Evolutionary conservation across 2,113 vertebrate genomes (phyloP), one percentile per base, ranked within the genome.

Genomic region (western clawed frog (Xenopus tropicalis)): DNA sequence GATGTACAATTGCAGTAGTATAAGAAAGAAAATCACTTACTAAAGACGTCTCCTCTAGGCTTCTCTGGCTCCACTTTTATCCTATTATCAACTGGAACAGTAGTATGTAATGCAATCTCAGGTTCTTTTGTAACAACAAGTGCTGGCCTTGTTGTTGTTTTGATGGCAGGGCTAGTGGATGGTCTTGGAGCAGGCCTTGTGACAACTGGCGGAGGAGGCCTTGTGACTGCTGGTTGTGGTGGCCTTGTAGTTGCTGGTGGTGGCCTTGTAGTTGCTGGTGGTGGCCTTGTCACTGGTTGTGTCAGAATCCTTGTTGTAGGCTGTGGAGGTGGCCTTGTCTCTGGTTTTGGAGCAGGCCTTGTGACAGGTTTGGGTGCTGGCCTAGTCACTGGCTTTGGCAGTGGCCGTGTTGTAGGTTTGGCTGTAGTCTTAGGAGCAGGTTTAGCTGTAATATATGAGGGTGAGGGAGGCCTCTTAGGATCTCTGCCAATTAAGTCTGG

Each of bases 11-110:
- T 1, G 8, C 7, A 54, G 9, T 10, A 54, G 52, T 17, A 20
- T n/a, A 54, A 8, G 19, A 9, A 54, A 17, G 17, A 10, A 54
- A 54, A 59, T 37, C 69, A 84, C 97, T 96, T 88, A 99, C 97
- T 99, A 85, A 97, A 96, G 16, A 98, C 97, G 21, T 99, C 97
- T 24, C 97, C 97, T 85, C 97, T 89, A 65, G 94, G 94, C 80
- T 96, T 98, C 85, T 91, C 92, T 11, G 93, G 89, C 25, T 96
- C 93, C 68, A 88, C 87, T 71, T 92, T 91, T 79, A 98, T 95
- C 80, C 85, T 92, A 88, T 97, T 97, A 86, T 98, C 95, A 56
- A 91, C 85, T 0, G 90, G 85, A 42, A 83, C 58, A 73, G 29
- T 80, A 0, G 65, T 82, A 0, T 83, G 79, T 80, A 63, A 13